Evolutionary conservation across 2,888 invertebrate genomes (phyloP), one percentile per base, ranked within the genome.

Genomic region (Caenorhabditis becei): DNA sequence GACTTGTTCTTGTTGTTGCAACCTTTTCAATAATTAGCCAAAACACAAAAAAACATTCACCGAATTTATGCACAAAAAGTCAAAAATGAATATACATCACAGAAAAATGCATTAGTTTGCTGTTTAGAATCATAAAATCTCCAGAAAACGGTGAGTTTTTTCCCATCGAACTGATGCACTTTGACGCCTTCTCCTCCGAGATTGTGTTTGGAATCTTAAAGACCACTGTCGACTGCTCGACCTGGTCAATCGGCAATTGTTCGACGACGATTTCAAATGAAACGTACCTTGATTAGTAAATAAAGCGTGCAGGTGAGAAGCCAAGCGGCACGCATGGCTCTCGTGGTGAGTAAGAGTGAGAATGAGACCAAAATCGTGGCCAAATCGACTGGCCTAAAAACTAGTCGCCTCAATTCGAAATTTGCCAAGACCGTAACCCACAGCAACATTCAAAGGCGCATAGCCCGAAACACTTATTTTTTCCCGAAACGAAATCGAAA

Each of bases 271-370:
- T 35, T 67, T 77, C 24, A 11, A 1, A n/a, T 8, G 10, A 2
- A 47, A 63, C 20, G 49, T 58, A 72, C 72, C 49, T 74, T 47
- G 51, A 74, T 74, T 74, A 74, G 74, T 74, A 74, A 28, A 20
- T 65, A 35, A 65, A 56, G 49, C 24, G 56, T 16, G n/a, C 59
- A 26, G 10, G 65, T 37, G 74, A 74, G 74, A 58, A 65, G 32
- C 74, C 74, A 74, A 66, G 74, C 74, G 32, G 20, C 10, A n/a
- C 65, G 74, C 74, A 74, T 74, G 74, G 59, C 51, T 66, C 72
- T 74, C 65, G 51, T 20, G 65, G 74, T 74, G 59, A 74, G 74
- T 74, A 41, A n/a, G 47, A 32, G 49, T 56, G 54, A 32, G 23
- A 10, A 35, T 11, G 54, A 56, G 14, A 1, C 26, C 10, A 5